Evolutionary conservation across 1,140 invertebrate species (phyloP).

Genomic region (Phortica variegata): DNA sequence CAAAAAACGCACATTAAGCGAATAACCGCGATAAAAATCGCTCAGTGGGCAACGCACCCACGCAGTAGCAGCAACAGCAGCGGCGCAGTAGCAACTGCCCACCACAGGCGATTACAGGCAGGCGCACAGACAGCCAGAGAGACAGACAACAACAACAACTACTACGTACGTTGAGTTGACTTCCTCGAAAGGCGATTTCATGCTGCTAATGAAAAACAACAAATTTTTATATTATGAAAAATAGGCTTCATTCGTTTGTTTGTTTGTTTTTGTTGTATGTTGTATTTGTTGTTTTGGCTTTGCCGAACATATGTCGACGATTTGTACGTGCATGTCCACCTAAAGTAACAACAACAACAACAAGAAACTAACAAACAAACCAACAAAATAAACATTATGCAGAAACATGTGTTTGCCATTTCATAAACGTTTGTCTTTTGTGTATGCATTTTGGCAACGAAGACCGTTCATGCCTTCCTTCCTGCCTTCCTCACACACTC

Average conservation of each 20-base stretch:
- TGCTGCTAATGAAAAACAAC: conserved; percentile 42
- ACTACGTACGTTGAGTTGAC: background rate
- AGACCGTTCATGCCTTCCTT: no score
- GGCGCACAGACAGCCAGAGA: background rate
- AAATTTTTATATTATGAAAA: no score
- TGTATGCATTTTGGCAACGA: conserved; percentile 9
- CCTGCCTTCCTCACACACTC: no score
- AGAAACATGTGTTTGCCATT: conserved; percentile 9
- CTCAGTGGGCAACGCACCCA: conserved; percentile 19
- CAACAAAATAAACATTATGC: no score
- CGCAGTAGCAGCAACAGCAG: conserved; percentile 28
- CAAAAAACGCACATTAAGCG: background rate
- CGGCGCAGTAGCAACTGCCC: no score
- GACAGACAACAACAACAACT: background rate
- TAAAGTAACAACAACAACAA: no score
- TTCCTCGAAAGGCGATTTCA: conserved; percentile 44
- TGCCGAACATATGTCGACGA: conserved; percentile 2
- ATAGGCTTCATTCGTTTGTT: no score
- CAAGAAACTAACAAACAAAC: no score
- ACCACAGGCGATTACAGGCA: conserved; percentile 1
- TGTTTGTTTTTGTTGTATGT: no score
- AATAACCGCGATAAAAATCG: background rate
- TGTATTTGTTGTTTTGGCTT: no score
- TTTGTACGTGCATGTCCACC: no score
- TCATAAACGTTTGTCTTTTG: conserved; percentile 29